Percentiles rank a stretch among this genome's conserved stretches.
phyloP scores from a whole-genome alignment of 2,888 invertebrate genomes.

The Dendrolimus pini region DNA sequence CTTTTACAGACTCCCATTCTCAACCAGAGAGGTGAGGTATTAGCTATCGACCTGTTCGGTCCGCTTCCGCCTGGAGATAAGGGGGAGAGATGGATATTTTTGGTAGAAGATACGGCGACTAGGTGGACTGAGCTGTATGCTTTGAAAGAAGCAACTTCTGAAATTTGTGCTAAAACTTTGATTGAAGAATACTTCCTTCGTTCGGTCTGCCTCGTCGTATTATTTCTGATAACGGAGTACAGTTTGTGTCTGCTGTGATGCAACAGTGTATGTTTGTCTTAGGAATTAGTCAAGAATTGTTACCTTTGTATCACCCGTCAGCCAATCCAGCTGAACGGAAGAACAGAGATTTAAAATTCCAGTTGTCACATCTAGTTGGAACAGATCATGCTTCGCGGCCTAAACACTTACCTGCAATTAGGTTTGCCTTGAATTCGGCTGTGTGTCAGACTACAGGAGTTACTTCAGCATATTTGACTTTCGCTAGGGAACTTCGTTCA shows the following conservation, averaged over 20 bases:
- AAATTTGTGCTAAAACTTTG: slow-evolving; percentile 11
- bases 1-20: slow-evolving; percentile 7
- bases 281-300: slow-evolving; percentile 15
- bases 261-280: slow-evolving; percentile 16
- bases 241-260: slow-evolving; percentile 21
- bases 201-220: slow-evolving; percentile 19
- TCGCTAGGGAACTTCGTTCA: slow-evolving; percentile 24
- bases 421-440: slow-evolving; percentile 22
- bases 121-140: slow-evolving; percentile 18
- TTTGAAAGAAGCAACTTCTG: slow-evolving; percentile 12
- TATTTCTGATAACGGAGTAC: slow-evolving; percentile 19
- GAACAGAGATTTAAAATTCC: slow-evolving; percentile 27
- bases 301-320: slow-evolving; percentile 33
- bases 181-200: slow-evolving; percentile 19
- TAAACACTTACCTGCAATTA: slow-evolving; percentile 16
- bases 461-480: slow-evolving; percentile 22
- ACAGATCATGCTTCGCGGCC: slow-evolving; percentile 22
- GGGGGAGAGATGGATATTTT: slow-evolving; percentile 13
- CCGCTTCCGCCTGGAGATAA: slow-evolving; percentile 13
- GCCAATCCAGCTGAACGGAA: slow-evolving; percentile 32
- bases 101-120: slow-evolving; percentile 18
- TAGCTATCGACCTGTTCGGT: slow-evolving; percentile 20
- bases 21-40: slow-evolving; percentile 7
- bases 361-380: slow-evolving; percentile 20
- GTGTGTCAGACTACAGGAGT: slow-evolving; percentile 12